Percentiles rank a stretch among this genome's conserved stretches.
These are phyloP conservation scores for Acleris holmiana DNA, from an alignment of 2,888 invertebrate species.

Conservation along the genomic window DNA sequence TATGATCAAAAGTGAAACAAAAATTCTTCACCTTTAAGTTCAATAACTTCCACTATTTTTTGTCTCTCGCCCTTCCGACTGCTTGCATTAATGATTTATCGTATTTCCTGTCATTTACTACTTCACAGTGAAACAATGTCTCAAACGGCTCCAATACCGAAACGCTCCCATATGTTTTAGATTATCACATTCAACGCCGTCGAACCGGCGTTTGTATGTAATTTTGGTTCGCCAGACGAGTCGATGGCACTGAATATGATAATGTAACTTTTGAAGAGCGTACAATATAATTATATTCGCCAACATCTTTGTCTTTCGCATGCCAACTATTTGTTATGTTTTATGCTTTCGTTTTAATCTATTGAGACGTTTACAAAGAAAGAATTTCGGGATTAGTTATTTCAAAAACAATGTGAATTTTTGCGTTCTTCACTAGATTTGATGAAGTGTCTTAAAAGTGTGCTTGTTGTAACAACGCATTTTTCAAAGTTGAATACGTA, in stretches of 20 bases:
- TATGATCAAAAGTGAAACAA: too few species aligned
- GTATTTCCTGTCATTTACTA: neutral
- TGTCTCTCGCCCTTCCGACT: too few species aligned
- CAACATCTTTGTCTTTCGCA: conserved; percentile 61
- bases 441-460: too few species aligned
- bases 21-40: too few species aligned
- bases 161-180: conserved; percentile 26
- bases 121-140: conserved; percentile 17
- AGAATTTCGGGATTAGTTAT: conserved; percentile 4
- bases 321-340: conserved; percentile 64
- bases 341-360: conserved; percentile 6
- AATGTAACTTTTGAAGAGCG: conserved; percentile 32
- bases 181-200: conserved; percentile 2
- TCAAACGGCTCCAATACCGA: conserved; percentile 7
- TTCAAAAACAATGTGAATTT: neutral
- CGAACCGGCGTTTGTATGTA: too few species aligned
- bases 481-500: too few species aligned
- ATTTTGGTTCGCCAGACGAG: too few species aligned
- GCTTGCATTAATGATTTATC: neutral
- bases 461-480: too few species aligned
- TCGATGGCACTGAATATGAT: too few species aligned
- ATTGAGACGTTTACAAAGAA: conserved; percentile 23
- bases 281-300: conserved; percentile 61
- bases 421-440: too few species aligned
- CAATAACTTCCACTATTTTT: too few species aligned